Base-by-base conservation (phyloP, 2,888 invertebrate species). In the Acleris emargana region DNA sequence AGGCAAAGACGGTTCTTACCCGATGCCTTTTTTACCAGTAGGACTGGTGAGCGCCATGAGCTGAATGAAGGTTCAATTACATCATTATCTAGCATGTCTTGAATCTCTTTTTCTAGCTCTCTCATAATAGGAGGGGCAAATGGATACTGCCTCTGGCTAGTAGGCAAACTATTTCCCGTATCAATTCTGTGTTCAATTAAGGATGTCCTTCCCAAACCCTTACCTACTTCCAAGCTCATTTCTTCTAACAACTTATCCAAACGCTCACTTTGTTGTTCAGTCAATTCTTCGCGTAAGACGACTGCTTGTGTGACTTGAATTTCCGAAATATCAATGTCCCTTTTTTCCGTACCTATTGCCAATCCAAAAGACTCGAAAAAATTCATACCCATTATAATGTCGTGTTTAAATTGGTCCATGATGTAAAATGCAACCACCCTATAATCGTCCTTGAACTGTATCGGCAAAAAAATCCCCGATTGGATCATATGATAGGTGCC, bases 41-140 rank as follows among this genome's bases (percentile, higher is more conserved):
- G 32, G 16, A 66, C 63, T 5, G 68, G 68, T 0, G 67, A 67
- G 42, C 67, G 54, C 68, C 68, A 69, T 11, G 68, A 53, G 32
- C 68, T 69, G n/a, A 25, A 50, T 3, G 68, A 67, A 1, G 62
- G 62, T 43, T 66, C 68, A 9, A 62, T 54, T 11, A 68, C 54
- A 3, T 54, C 61, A 2, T 61, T 52, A 11, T 13, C 7, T 9
- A 57, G 7, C 67, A 67, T 61, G 2, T 62, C 13, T 9, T 57
- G 28, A 17, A 57, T 47, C 28, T 57, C 57, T 18, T 4, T 9
- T 0, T 3, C 57, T 32, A 68, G 1, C 6, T 68, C 58, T 38
- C 38, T 49, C 61, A 58, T 64, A 1, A 64, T 54, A 0, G 11
- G 58, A 1, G 64, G 68, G 1, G 68, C 28, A 13, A 68, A 64